Base-by-base conservation (phyloP, 2,888 invertebrate species). In the Metallyticus violacea region DNA sequence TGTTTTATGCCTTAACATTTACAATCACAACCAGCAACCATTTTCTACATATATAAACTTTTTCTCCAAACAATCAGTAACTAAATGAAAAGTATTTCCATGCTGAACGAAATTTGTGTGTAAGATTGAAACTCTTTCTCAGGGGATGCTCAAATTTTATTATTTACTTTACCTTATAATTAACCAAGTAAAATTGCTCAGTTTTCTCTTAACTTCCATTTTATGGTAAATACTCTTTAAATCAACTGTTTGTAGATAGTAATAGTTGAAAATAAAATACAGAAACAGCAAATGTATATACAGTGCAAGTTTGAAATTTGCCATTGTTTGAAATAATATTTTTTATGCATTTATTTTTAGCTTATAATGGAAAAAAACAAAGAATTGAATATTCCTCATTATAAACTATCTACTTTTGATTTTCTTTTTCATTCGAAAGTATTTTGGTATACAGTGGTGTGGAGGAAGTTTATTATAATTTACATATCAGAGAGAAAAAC, bases 1-100 rank as follows among this genome's bases (percentile, higher is more conserved):
- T 80, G 85, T 83, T 85, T 82, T 30, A 30, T 81, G 15, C 40
- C 22, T 62, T 62, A 62, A 79, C 27, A 76, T 85, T 77, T 40
- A 77, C 77, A 77, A 79, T 40, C 85, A 85, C 80, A 85, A 82
- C 76, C 82, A 77, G 27, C 79, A 82, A 82, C 82, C 78, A 77
- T 27, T 62, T 62, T 62, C 40, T 62, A 62, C 40, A 62, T 62
- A 15, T 62, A 62, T 62, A 62, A 62, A 62, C 40, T 62, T 62
- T 62, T 62, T 15, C 40, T 62, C 40, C 15, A 62, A 62, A 62
- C 15, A 62, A 15, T 22, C 22, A 62, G 40, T 9, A 62, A 62
- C 9, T 40, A 40, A 40, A 15, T 40, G 40, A 5, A 40, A 40
- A 40, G 15, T 40, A 5, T 40, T 7, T 40, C 5, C 40, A 7